Conservation (phyloP, 2,113 vertebrate genomes). For the Tachysurus vachellii region DNA sequence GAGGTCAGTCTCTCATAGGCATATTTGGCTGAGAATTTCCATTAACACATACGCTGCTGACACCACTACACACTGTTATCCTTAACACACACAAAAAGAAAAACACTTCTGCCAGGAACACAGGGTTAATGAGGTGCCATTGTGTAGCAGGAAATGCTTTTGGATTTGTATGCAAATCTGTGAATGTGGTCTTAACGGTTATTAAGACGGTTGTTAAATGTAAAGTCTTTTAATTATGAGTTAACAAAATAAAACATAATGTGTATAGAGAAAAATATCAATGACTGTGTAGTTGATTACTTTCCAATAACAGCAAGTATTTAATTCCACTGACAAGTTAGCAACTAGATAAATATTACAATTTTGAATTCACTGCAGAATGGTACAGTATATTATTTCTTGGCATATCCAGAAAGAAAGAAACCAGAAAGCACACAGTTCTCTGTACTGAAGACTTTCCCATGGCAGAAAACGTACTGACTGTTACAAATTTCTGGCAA, state of each 20-base stretch:
- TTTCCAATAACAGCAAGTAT: background rate
- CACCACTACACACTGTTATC: slow-evolving; percentile 26
- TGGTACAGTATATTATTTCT: background rate
- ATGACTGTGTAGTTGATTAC: background rate
- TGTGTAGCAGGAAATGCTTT: slow-evolving; percentile 3
- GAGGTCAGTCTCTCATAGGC: slow-evolving; percentile 36
- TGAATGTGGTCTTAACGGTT: background rate
- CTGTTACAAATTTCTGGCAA: background rate
- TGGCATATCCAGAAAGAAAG: background rate
- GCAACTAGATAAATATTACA: background rate
- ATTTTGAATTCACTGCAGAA: background rate
- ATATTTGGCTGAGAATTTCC: slow-evolving; percentile 41
- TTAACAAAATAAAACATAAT: background rate
- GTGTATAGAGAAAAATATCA: background rate
- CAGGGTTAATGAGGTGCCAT: slow-evolving; percentile 14
- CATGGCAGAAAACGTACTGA: background rate
- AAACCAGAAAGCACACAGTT: background rate
- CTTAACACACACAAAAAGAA: slow-evolving; percentile 36
- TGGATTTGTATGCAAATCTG: slow-evolving; percentile 10
- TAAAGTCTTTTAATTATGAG: background rate
- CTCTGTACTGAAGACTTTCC: background rate
- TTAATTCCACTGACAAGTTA: background rate
- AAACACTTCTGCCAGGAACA: slow-evolving; percentile 26
- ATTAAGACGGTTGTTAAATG: background rate
- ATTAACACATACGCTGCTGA: slow-evolving; percentile 41